Evolutionary conservation across 2,888 invertebrate species (phyloP).

Genomic region (Morpho helenor): DNA sequence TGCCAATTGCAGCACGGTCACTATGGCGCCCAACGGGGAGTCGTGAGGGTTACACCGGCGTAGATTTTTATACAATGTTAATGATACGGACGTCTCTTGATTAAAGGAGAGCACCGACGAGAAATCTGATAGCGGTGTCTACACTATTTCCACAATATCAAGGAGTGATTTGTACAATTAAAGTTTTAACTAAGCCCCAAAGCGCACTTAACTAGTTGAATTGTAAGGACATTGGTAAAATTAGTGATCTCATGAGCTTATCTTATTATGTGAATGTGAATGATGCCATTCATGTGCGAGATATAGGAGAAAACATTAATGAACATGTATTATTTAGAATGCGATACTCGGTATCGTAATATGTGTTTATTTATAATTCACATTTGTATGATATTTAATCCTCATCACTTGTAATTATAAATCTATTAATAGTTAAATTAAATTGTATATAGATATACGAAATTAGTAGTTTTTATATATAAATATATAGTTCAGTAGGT

Average conservation of each 20-base stretch:
- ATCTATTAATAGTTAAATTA: too few species aligned
- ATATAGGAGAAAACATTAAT: neutral
- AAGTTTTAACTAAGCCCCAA: constrained; percentile 12
- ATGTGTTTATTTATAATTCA: too few species aligned
- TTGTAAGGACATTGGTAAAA: constrained; percentile 24
- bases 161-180: constrained; percentile 46
- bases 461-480: too few species aligned
- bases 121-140: constrained; percentile 69
- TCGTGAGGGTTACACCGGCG: constrained; percentile 70
- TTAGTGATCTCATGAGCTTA: constrained; percentile 55
- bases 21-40: constrained; percentile 70
- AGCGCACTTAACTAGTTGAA: constrained; percentile 1
- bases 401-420: too few species aligned
- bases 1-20: constrained; percentile 77
- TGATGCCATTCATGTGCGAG: constrained; percentile 9
- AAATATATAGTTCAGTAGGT: too few species aligned
- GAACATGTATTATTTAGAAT: too few species aligned
- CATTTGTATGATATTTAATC: too few species aligned
- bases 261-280: constrained; percentile 28
- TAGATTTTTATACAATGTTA: constrained; percentile 62
- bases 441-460: too few species aligned
- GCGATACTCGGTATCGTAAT: too few species aligned
- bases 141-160: constrained; percentile 63
- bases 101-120: constrained; percentile 74
- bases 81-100: constrained; percentile 70